Evolutionary conservation across 1,140 invertebrate genomes (phyloP).

Genomic region (Formica selysi): DNA sequence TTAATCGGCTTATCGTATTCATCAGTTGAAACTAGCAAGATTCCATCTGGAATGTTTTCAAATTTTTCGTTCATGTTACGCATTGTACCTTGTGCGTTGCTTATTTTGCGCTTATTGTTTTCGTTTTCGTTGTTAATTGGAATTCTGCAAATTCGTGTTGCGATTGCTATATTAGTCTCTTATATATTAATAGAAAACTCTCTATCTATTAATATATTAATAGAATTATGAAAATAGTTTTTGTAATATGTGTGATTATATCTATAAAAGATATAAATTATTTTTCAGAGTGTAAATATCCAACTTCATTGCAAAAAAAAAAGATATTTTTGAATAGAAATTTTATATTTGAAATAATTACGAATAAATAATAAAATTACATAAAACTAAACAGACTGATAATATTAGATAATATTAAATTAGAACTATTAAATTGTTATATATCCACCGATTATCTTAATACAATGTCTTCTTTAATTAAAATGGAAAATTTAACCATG

Average conservation of each 20-base stretch:
- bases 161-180: not conserved
- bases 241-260: not conserved
- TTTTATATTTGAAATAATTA: too few species aligned
- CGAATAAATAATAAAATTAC: not conserved
- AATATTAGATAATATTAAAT: not conserved
- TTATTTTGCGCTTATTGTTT: conserved; percentile 44
- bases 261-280: not conserved
- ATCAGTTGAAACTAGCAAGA: conserved; percentile 57
- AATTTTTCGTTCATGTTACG: conserved; percentile 46
- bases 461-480: not conserved
- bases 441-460: not conserved
- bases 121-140: conserved; percentile 83
- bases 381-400: not conserved
- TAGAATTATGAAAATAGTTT: not conserved
- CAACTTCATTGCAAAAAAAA: too few species aligned
- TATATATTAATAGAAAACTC: conserved; percentile 6
- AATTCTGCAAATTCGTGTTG: conserved; percentile 75
- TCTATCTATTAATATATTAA: too few species aligned
- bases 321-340: too few species aligned
- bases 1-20: conserved; percentile 45
- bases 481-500: not conserved
- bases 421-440: not conserved
- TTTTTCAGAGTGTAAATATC: not conserved
- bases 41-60: conserved; percentile 51
- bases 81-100: conserved; percentile 9